Conservation (phyloP, 2,113 vertebrate genomes). For the Quiscalus mexicanus region DNA sequence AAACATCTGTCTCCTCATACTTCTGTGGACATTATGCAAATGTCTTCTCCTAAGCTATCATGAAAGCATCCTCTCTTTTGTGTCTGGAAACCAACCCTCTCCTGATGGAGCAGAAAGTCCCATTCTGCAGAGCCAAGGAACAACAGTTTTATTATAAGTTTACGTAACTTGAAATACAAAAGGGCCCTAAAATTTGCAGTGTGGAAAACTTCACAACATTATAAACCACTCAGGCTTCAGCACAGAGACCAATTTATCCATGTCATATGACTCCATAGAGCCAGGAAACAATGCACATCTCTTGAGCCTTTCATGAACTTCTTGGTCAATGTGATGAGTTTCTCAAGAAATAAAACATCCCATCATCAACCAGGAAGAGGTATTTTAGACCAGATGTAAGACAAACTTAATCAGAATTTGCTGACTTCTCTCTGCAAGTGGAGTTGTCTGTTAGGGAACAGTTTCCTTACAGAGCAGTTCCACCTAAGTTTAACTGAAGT, state of each 20-base stretch:
- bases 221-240: slow-evolving; percentile 1
- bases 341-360: slow-evolving; percentile 24
- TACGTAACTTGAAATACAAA: slow-evolving; percentile 24
- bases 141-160: slow-evolving; percentile 39
- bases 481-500: not conserved
- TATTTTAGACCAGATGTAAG: not conserved
- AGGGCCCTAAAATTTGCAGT: slow-evolving; percentile 16
- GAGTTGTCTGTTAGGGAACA: not conserved
- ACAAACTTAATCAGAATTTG: not conserved
- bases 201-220: not conserved
- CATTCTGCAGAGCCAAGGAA: not conserved
- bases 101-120: not conserved
- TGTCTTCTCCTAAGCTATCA: not conserved
- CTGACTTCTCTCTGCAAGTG: not conserved
- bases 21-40: not conserved
- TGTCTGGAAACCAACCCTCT: not conserved
- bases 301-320: slow-evolving; percentile 11
- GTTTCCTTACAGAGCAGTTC: not conserved
- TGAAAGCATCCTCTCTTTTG: not conserved
- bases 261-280: not conserved
- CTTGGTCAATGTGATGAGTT: not conserved
- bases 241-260: slow-evolving; percentile 1
- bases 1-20: not conserved
- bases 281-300: slow-evolving; percentile 24
- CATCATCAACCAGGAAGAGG: not conserved